phyloP scores from a whole-genome alignment of 2,888 invertebrate species.

The Drosophila birchii region DNA sequence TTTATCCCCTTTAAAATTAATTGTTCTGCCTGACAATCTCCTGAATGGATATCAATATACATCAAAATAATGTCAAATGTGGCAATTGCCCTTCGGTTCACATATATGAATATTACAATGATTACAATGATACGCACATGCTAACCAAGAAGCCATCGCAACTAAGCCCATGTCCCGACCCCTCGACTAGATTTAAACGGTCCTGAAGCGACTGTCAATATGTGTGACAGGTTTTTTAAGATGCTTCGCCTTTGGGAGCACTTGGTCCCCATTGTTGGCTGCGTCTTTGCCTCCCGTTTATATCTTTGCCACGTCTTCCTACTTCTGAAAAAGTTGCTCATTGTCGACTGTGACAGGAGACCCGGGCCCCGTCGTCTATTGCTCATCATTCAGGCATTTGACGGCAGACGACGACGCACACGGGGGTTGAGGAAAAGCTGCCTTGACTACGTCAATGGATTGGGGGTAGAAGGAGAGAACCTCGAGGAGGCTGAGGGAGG shows the following conservation, averaged over 20 bases:
- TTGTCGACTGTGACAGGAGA: constrained; percentile 70
- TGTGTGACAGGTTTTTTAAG: constrained; percentile 55
- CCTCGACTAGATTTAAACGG: constrained; percentile 48
- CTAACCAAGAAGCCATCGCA: constrained; percentile 18
- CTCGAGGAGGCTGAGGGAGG: constrained; percentile 1
- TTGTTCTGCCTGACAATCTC: constrained; percentile 23
- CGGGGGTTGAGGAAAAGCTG: constrained; percentile 23
- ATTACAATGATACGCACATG: constrained; percentile 55
- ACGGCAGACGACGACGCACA: constrained; percentile 39
- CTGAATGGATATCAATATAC: constrained; percentile 20
- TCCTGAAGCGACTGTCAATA: constrained; percentile 51
- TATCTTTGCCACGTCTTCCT: constrained; percentile 27
- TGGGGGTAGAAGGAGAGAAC: constrained; percentile 3
- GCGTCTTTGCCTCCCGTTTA: constrained; percentile 49
- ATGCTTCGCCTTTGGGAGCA: constrained; percentile 48
- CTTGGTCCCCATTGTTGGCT: constrained; percentile 71
- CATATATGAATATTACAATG: constrained; percentile 60
- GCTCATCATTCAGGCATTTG: constrained; percentile 78
- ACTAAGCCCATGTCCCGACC: constrained; percentile 31
- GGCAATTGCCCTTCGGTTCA: constrained; percentile 31
- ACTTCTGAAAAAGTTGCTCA: constrained; percentile 67
- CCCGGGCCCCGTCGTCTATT: constrained; percentile 66
- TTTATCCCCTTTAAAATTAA: constrained; percentile 24
- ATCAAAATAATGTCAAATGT: constrained; percentile 35
- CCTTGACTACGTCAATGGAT: constrained; percentile 51